phyloP scores from a whole-genome alignment of 2,888 invertebrate species.

The Macaria notata region DNA sequence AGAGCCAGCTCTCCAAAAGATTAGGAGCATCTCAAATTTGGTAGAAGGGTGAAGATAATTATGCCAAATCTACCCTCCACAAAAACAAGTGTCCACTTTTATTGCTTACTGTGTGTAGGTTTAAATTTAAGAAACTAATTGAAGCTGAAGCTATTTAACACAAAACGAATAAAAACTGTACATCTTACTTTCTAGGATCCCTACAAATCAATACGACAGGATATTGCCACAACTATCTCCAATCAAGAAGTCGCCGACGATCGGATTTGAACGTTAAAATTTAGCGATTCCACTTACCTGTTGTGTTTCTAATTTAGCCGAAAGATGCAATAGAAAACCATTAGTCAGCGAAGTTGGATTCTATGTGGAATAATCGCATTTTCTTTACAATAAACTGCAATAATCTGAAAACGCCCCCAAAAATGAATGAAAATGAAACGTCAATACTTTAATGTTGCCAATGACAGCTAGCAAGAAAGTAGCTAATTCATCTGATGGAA shows the following conservation, averaged over 20 bases:
- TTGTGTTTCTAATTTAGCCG: conserved; percentile 41
- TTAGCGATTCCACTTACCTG: conserved; percentile 44
- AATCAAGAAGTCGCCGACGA: conserved; percentile 7
- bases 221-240: conserved; percentile 48
- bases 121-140: no score
- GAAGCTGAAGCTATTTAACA: no score
- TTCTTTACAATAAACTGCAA: conserved; percentile 40
- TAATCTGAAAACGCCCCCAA: conserved; percentile 71
- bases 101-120: no score
- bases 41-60: no score
- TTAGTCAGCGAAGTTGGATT: conserved; percentile 28
- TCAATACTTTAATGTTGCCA: conserved; percentile 37
- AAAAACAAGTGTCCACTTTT: no score
- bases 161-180: no score
- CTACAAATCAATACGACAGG: conserved; percentile 60
- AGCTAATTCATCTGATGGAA: no score
- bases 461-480: no score
- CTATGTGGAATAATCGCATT: conserved; percentile 46
- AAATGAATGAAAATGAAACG: conserved; percentile 57
- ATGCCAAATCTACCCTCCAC: no score
- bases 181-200: no score
- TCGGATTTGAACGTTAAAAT: conserved; percentile 5
- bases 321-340: conserved; percentile 35
- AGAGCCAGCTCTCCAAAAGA: no score
- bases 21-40: no score